Evolutionary conservation across 2,113 vertebrate genomes (phyloP).

Genomic region (Spea multiplicata): DNA sequence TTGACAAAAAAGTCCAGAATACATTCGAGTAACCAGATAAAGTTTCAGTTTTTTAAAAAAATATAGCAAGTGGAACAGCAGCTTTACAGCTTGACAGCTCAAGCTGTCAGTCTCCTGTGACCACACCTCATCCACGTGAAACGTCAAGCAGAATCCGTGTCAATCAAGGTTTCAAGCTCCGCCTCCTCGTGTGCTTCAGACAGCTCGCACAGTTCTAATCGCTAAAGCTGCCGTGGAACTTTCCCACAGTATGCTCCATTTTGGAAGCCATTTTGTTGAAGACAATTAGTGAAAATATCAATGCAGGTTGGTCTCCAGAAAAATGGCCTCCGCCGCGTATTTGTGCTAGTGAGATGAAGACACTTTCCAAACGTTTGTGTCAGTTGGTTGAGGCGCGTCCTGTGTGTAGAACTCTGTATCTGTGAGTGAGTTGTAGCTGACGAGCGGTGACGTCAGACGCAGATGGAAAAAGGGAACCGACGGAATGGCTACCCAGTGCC

Average conservation of each 20-base stretch:
- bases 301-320: no score
- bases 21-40: no score
- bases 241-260: background rate
- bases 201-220: background rate
- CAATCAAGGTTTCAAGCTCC: background rate
- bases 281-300: no score
- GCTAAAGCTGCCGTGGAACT: background rate
- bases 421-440: slow-evolving; percentile 63
- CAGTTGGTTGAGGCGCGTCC: background rate
- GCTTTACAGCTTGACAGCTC: slow-evolving; percentile 19
- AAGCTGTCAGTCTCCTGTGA: slow-evolving; percentile 12
- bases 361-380: background rate
- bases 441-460: slow-evolving; percentile 78
- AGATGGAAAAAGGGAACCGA: slow-evolving; percentile 76
- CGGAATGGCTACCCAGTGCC: slow-evolving; percentile 94
- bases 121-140: slow-evolving; percentile 1
- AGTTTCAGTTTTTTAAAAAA: no score
- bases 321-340: no score
- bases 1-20: no score
- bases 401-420: background rate
- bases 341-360: no score
- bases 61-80: background rate
- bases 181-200: slow-evolving; percentile 8
- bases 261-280: background rate
- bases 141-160: background rate